A percentile compares a stretch with the other conserved stretches of the same genome.
Conservation (phyloP, 2,888 invertebrate species). For the Synanthedon myopaeformis region DNA sequence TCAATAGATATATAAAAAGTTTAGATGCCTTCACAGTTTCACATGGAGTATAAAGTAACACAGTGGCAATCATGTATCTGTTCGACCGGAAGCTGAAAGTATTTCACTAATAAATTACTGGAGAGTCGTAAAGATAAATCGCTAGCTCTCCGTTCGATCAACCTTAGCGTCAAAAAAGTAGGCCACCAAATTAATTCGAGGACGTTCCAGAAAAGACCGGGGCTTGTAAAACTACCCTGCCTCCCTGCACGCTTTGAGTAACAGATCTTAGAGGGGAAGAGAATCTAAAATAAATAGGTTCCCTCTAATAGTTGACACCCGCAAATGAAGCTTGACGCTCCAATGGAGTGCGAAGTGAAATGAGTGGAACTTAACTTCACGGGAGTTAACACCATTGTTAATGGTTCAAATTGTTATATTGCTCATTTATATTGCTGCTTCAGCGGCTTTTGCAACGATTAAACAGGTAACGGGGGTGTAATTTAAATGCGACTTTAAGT, state of each 20-base stretch:
- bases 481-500: not conserved
- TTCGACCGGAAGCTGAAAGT: too few relatives aligned
- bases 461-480: not conserved
- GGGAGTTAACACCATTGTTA: constrained; percentile 1
- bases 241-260: not conserved
- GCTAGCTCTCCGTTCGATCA: not conserved
- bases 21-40: too few relatives aligned
- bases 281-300: not conserved
- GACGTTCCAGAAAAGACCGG: constrained; percentile 10
- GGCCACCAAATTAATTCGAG: constrained; percentile 35
- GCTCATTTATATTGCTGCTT: not conserved
- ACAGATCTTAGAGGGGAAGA: not conserved
- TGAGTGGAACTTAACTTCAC: constrained; percentile 18
- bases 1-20: too few relatives aligned
- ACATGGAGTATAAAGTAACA: too few relatives aligned
- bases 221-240: not conserved
- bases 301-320: constrained; percentile 9
- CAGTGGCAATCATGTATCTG: too few relatives aligned
- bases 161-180: constrained; percentile 29
- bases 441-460: not conserved
- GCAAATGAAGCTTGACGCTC: constrained; percentile 34
- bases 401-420: not conserved
- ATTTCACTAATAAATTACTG: not conserved
- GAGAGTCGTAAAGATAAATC: not conserved
- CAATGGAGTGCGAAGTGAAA: constrained; percentile 34